Conservation (phyloP, 1,140 invertebrate species). For the Brachystomella parvula region DNA sequence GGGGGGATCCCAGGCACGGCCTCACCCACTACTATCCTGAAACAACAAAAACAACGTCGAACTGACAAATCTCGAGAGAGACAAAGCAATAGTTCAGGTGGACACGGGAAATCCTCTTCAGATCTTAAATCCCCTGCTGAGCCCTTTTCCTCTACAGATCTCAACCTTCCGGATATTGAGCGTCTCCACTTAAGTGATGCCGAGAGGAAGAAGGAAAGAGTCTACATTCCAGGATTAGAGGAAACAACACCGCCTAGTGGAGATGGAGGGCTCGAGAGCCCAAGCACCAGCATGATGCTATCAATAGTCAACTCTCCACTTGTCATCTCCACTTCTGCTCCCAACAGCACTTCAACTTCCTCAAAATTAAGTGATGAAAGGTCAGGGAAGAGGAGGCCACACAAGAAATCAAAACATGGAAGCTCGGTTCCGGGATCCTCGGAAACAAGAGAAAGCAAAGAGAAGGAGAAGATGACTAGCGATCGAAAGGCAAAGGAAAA, state of each 20-base stretch:
- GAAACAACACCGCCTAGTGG: neutral
- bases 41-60: too few species aligned
- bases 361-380: slow-evolving; percentile 35
- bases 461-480: slow-evolving; percentile 19
- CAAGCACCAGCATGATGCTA: slow-evolving; percentile 36
- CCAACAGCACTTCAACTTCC: neutral
- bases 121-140: too few species aligned
- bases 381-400: too few species aligned
- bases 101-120: too few species aligned
- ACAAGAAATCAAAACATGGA: slow-evolving; percentile 19
- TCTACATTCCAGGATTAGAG: neutral
- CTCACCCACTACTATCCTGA: neutral
- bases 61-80: too few species aligned
- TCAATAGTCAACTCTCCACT: neutral
- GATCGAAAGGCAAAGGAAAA: slow-evolving; percentile 19
- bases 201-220: neutral
- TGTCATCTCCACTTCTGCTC: neutral
- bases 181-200: neutral
- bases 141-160: too few species aligned
- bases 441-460: neutral
- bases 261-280: slow-evolving; percentile 15
- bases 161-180: neutral
- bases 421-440: neutral
- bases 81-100: too few species aligned
- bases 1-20: neutral